Evolutionary conservation across 2,113 vertebrate species (phyloP).

Genomic region (Stomatorhinus ivindoensis): DNA sequence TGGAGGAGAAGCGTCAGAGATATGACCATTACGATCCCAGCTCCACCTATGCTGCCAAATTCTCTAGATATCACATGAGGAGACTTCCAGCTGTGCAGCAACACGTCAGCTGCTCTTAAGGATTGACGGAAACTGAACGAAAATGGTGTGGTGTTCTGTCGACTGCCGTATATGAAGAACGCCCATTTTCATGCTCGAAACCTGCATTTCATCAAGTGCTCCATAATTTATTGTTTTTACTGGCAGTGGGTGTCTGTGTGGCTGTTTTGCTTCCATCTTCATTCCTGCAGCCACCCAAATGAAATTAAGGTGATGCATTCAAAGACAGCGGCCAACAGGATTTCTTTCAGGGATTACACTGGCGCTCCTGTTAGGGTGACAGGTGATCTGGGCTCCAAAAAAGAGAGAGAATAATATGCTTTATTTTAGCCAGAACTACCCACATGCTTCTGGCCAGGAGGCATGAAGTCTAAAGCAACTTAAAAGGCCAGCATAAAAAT

Average conservation of each 20-base stretch:
- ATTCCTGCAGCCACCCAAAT: neutral
- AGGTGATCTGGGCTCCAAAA: neutral
- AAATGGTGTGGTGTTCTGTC: neutral
- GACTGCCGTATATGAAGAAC: neutral
- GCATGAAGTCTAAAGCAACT: neutral
- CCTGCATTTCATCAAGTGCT: neutral
- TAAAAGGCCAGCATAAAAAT: neutral
- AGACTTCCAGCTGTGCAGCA: neutral
- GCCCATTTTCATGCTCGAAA: neutral
- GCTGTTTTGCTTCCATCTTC: neutral
- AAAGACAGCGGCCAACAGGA: neutral
- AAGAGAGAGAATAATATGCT: neutral
- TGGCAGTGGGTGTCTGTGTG: conserved; percentile 31
- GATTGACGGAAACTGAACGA: neutral
- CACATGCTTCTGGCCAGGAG: neutral
- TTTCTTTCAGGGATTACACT: neutral
- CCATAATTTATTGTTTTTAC: conserved; percentile 17
- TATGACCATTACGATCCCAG: neutral
- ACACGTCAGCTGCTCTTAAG: neutral
- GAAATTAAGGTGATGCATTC: neutral
- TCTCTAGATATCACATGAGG: neutral
- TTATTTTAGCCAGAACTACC: neutral
- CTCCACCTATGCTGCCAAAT: neutral
- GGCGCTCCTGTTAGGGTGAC: neutral
- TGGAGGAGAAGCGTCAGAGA: neutral